Evolutionary conservation across 1,140 invertebrate genomes (phyloP).

Genomic region (Leptinotarsa defecta): DNA sequence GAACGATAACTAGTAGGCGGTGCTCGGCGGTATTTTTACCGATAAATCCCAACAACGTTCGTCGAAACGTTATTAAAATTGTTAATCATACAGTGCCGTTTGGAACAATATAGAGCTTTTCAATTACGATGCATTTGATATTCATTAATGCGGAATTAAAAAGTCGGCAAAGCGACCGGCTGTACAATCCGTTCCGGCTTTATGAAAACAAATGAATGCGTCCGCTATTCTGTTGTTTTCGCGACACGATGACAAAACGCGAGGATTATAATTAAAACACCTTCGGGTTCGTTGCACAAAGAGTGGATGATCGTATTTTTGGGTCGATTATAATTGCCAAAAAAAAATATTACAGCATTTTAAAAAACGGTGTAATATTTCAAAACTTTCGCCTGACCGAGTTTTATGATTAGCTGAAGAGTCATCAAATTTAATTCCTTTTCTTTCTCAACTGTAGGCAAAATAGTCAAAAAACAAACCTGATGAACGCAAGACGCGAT

Average conservation of each 20-base stretch:
- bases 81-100: background rate
- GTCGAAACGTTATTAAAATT: slow-evolving; percentile 8
- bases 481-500: too few species aligned
- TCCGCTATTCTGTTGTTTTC: slow-evolving; percentile 28
- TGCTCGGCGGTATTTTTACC: background rate
- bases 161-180: slow-evolving; percentile 12
- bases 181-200: slow-evolving; percentile 22
- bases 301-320: background rate
- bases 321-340: background rate
- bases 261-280: slow-evolving; percentile 39
- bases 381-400: too few species aligned
- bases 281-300: slow-evolving; percentile 15
- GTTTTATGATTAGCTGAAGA: too few species aligned
- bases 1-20: background rate
- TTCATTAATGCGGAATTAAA: slow-evolving; percentile 23
- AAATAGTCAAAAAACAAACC: too few species aligned
- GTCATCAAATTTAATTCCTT: too few species aligned
- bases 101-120: slow-evolving; percentile 14
- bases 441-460: too few species aligned
- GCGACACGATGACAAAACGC: slow-evolving; percentile 31
- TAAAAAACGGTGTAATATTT: too few species aligned
- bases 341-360: background rate
- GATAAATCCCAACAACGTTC: slow-evolving; percentile 5
- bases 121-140: slow-evolving; percentile 20
- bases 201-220: slow-evolving; percentile 36